A percentile compares a stretch with the other conserved stretches of the same genome.
These are phyloP conservation scores for Triplophysa dalaica DNA, from an alignment of 2,113 vertebrate species.

Conservation along the genomic window DNA sequence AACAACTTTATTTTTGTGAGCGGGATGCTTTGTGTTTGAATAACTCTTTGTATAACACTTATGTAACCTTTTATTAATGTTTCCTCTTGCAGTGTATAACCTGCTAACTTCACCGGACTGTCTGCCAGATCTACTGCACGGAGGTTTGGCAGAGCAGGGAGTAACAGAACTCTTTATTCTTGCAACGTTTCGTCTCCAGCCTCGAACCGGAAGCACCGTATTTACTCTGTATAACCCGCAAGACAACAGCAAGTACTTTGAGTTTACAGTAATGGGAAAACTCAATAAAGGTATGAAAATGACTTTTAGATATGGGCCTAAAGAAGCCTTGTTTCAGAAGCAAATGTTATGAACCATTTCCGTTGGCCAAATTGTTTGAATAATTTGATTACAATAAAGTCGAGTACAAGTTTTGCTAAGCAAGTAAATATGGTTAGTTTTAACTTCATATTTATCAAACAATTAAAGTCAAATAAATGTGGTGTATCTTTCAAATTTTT, in stretches of 20 bases:
- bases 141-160: constrained; percentile 78
- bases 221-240: constrained; percentile 86
- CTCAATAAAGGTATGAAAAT: constrained; percentile 87
- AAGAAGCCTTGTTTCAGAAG: too few relatives aligned
- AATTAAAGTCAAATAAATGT: too few relatives aligned
- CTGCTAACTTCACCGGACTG: constrained; percentile 89
- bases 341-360: too few relatives aligned
- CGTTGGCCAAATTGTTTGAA: too few relatives aligned
- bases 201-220: constrained; percentile 83
- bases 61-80: background rate
- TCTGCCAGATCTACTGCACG: constrained; percentile 80
- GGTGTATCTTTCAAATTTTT: too few relatives aligned
- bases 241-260: constrained; percentile 93
- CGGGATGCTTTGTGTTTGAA: constrained; percentile 12
- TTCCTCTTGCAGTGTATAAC: constrained; percentile 83
- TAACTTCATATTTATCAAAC: too few relatives aligned
- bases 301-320: too few relatives aligned
- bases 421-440: too few relatives aligned
- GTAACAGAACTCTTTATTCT: constrained; percentile 87
- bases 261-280: constrained; percentile 90
- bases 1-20: constrained; percentile 55
- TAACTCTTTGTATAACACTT: background rate
- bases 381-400: too few relatives aligned
- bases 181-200: constrained; percentile 86
- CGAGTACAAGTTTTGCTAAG: too few relatives aligned